Evolutionary conservation across 1,140 invertebrate species (phyloP), one percentile per base, ranked within the genome.

Genomic region (Dreissena polymorpha): DNA sequence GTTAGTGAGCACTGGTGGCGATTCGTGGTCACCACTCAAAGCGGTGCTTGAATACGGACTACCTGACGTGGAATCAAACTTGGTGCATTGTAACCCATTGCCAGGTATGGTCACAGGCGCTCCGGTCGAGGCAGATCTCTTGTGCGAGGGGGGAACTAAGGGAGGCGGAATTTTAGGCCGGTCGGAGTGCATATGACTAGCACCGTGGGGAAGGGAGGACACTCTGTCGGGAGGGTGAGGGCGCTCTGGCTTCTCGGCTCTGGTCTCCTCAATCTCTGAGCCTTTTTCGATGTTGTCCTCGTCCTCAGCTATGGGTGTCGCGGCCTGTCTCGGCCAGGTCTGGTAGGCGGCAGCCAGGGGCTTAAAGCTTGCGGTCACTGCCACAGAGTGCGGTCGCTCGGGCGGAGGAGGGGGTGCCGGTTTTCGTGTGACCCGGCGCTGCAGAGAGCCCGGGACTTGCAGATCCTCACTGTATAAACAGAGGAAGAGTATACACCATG

Each of bases 381-480:
- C 88, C 14, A 90, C 87, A 67, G 84, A 86, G 82, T 86, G 89
- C 1, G 88, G 85, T n/a, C 87, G 85, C 10, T 89, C 89, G 13
- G 87, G 88, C 13, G 90, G 90, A 27, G 89, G 89, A 64, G 88
- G 89, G 13, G 90, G 90, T 27, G 90, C 90, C 51, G 89, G 89
- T 72, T 91, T 91, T 60, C 86, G 82, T 23, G 86, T 85, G 10
- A 63, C 65, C 64, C 89, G 83, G 53, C 87, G 85, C 65, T 85
- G 85, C n/a, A 89, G 68, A 60, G 86, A 86, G n/a, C 86, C 84
- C 16, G 57, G 57, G 39, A 39, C 39, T 13, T 86, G 88, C 13
- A 81, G 51, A 50, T 84, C 74, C 78, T 86, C 87, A 83, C 87
- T 88, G 81, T 74, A 65, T 75, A 81, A 85, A 76, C 65, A 85